Base-by-base conservation (phyloP, 2,113 vertebrate species). In the Tragelaphus buxtoni region DNA sequence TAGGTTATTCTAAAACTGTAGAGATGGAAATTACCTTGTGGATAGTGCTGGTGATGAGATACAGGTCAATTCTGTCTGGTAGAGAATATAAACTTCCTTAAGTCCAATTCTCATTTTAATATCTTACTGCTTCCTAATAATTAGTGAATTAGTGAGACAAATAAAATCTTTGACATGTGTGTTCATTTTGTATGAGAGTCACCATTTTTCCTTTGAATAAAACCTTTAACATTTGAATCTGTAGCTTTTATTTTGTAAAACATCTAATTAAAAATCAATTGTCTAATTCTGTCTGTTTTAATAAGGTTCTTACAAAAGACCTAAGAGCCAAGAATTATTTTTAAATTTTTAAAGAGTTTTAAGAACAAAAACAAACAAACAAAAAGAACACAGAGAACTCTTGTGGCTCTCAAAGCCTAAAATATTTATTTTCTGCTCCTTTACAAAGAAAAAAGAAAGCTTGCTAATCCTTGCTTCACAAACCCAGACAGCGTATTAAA, bases 221-320 rank as follows among this genome's bases (percentile, higher is more conserved):
- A 55, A 81, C 51, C 14, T 65, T 55, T 55, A 74, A 72, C 28
- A 82, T 63, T 90, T 76, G 55, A 24, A 49, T 88, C 32, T 42
- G 63, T 60, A 91, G 10, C 8, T 87, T 85, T 94, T 82, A 74
- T 91, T 94, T 91, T 28, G 87, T 80, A 83, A 91, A 88, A n/a
- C 26, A 91, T 42, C 32, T 51, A 91, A 87, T 85, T 87, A 95
- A 81, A 91, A 87, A 95, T 9, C 51, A 80, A 60, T 42, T 88
- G 61, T 88, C 35, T 58, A 91, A 39, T 61, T 94, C 47, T 61
- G 90, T 18, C 69, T 80, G 60, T 76, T 94, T 96, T 96, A 76
- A 11, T 82, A 91, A 96, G 76, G 82, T 8, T 90, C 69, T 74
- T 94, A 82, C 12, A 81, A 88, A 96, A 87, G 18, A 91, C 20